phyloP scores from a whole-genome alignment of 2,797 vertebrate species.

The Thalassophryne amazonica region DNA sequence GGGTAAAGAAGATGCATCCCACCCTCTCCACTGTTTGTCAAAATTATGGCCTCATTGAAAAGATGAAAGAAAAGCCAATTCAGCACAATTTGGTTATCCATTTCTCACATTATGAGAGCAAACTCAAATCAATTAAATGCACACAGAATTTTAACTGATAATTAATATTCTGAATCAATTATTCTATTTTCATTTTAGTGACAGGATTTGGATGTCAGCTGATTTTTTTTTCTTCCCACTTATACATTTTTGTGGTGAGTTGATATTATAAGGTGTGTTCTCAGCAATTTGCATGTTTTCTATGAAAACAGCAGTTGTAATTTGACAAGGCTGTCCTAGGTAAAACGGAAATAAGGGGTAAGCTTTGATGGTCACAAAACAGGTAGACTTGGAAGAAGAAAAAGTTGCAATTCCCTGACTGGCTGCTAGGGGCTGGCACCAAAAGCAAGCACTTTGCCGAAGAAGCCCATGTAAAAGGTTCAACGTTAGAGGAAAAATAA shows the following conservation, averaged over 20 bases:
- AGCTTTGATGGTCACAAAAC: too few species aligned
- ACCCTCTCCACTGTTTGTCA: slow-evolving; percentile 19
- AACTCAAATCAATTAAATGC: slow-evolving; percentile 62
- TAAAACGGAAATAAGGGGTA: too few species aligned
- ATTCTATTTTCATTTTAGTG: slow-evolving; percentile 11
- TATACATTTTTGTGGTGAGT: slow-evolving; percentile 9
- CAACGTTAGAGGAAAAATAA: too few species aligned
- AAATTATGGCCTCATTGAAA: slow-evolving; percentile 43
- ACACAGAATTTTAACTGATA: slow-evolving; percentile 37
- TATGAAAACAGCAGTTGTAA: too few species aligned
- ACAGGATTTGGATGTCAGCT: background rate
- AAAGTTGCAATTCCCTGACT: too few species aligned
- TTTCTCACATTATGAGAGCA: slow-evolving; percentile 41
- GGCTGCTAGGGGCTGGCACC: too few species aligned
- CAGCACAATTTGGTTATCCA: slow-evolving; percentile 60
- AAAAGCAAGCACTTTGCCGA: too few species aligned
- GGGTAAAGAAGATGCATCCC: slow-evolving; percentile 48
- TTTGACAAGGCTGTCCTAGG: too few species aligned
- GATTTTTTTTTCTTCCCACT: background rate
- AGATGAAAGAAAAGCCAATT: slow-evolving; percentile 40
- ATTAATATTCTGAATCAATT: slow-evolving; percentile 41
- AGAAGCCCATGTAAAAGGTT: too few species aligned
- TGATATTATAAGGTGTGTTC: slow-evolving; percentile 27
- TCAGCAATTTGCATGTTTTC: background rate
- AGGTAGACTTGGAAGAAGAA: too few species aligned